Conservation (phyloP, 2,113 vertebrate genomes). For the Chauna torquata region DNA sequence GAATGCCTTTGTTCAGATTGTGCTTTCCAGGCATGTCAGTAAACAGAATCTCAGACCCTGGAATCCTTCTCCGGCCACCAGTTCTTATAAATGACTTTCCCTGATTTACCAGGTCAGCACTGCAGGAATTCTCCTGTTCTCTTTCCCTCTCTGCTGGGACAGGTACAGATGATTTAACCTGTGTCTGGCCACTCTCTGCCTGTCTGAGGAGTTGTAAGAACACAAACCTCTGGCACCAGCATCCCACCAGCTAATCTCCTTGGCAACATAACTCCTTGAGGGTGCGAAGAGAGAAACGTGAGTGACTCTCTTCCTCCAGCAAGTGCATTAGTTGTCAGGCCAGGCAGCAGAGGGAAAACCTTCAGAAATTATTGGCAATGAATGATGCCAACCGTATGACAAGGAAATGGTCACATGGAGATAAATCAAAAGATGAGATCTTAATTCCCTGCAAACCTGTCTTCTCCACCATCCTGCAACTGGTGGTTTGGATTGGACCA, state of each 20-base stretch:
- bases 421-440: neutral
- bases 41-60: neutral
- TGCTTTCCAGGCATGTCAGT: neutral
- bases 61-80: neutral
- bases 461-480: neutral
- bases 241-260: neutral
- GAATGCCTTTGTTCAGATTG: neutral
- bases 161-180: neutral
- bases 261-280: neutral
- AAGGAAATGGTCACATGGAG: neutral
- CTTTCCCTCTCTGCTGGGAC: neutral
- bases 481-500: neutral
- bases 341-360: neutral
- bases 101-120: neutral
- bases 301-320: neutral
- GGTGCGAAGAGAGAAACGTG: neutral
- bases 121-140: neutral
- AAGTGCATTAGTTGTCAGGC: neutral
- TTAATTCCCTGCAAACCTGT: neutral
- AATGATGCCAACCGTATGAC: neutral
- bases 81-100: neutral
- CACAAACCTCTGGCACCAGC: neutral
- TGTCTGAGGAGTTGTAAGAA: neutral
- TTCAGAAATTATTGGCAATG: neutral
- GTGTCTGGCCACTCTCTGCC: neutral